phyloP scores from a whole-genome alignment of 1,140 invertebrate species.

The Pseudomyrmex pallidus region DNA sequence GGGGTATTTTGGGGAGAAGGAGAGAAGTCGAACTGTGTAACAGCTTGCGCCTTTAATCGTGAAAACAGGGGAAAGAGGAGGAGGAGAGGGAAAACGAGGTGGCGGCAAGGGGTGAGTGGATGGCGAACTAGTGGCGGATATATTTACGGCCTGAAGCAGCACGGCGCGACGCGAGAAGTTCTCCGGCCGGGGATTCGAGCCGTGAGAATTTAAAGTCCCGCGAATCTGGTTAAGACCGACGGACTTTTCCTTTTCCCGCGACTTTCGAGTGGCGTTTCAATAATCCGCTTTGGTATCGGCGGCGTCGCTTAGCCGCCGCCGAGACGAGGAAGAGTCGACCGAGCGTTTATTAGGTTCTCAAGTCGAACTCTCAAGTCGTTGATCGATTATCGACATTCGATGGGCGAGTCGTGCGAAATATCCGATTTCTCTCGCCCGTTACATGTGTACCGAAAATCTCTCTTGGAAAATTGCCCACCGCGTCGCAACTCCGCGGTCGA shows the following conservation, averaged over 20 bases:
- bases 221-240: constrained; percentile 69
- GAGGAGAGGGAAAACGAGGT: too few relatives aligned
- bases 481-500: neutral
- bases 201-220: constrained; percentile 74
- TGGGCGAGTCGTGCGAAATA: constrained; percentile 33
- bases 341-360: constrained; percentile 54
- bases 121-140: constrained; percentile 61
- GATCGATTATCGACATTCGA: constrained; percentile 50
- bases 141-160: constrained; percentile 67
- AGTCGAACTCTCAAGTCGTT: constrained; percentile 35
- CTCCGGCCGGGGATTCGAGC: constrained; percentile 65
- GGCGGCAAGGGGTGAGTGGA: neutral
- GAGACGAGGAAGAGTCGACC: constrained; percentile 15
- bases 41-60: constrained; percentile 42
- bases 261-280: constrained; percentile 62
- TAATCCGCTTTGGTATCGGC: constrained; percentile 71
- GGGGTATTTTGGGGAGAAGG: constrained; percentile 4
- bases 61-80: neutral
- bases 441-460: constrained; percentile 23
- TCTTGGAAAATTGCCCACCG: constrained; percentile 37
- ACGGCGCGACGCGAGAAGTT: constrained; percentile 75
- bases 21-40: constrained; percentile 28
- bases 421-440: constrained; percentile 27
- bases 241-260: constrained; percentile 57
- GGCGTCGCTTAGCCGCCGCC: constrained; percentile 25